These are phyloP conservation scores for Xyrichtys novacula DNA, from an alignment of 2,797 vertebrate genomes.

Conservation along the genomic window DNA sequence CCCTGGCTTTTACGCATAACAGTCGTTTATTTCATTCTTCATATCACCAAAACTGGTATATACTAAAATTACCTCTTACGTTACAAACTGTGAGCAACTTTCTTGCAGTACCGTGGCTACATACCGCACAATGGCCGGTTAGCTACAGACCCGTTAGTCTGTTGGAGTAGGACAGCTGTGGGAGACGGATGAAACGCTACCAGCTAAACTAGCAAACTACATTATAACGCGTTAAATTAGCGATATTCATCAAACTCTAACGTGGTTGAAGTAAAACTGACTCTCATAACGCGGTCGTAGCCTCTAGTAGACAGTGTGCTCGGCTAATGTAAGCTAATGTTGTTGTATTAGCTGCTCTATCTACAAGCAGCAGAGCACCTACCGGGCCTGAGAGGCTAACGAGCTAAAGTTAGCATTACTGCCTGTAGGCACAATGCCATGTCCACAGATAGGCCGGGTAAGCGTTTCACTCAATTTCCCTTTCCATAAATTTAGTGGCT, in stretches of 20 bases:
- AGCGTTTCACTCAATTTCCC: slow-evolving; percentile 11
- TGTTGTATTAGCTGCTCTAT: slow-evolving; percentile 14
- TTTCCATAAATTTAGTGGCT: background rate
- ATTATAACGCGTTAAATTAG: slow-evolving; percentile 40
- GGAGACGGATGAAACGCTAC: background rate
- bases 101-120: slow-evolving; percentile 50
- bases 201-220: slow-evolving; percentile 19
- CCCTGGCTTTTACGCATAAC: slow-evolving; percentile 3
- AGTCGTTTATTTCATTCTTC: background rate
- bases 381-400: slow-evolving; percentile 61
- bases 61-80: slow-evolving; percentile 27
- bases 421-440: slow-evolving; percentile 58
- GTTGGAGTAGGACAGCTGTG: slow-evolving; percentile 32
- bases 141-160: slow-evolving; percentile 43
- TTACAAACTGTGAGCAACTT: slow-evolving; percentile 40
- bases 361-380: slow-evolving; percentile 34
- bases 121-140: slow-evolving; percentile 68
- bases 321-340: slow-evolving; percentile 27
- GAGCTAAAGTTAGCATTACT: slow-evolving; percentile 66
- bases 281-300: slow-evolving; percentile 16
- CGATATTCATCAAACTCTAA: background rate
- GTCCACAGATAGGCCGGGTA: slow-evolving; percentile 51
- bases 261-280: background rate
- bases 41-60: background rate
- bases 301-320: slow-evolving; percentile 14